Conservation (phyloP, 2,888 invertebrate genomes). For the Apomyelois bistriatella region DNA sequence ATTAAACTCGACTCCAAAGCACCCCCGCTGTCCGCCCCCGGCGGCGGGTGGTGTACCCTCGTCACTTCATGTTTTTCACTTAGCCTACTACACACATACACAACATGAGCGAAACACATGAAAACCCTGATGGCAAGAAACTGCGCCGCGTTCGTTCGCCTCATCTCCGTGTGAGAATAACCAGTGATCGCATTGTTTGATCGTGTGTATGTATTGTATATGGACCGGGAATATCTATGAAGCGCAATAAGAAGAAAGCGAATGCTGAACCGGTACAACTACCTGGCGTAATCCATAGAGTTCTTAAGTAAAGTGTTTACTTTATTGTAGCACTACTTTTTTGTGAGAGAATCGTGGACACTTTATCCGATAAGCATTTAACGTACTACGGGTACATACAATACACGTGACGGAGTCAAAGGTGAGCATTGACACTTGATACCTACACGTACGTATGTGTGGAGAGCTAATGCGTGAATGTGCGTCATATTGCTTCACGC, state of each 20-base stretch:
- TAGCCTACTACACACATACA: conserved; percentile 36
- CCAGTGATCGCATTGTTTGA: conserved; percentile 36
- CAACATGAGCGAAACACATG: conserved; percentile 32
- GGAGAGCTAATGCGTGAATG: not conserved
- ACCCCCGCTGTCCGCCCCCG: conserved; percentile 31
- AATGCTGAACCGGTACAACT: conserved; percentile 1
- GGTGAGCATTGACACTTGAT: conserved; percentile 33
- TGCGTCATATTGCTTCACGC: conserved; percentile 14
- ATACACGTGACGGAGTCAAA: conserved; percentile 36
- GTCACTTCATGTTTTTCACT: conserved; percentile 49
- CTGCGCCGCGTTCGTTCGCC: conserved; percentile 54
- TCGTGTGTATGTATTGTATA: conserved; percentile 14
- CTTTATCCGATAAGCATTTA: conserved; percentile 18
- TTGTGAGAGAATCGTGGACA: not conserved
- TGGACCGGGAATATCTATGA: conserved; percentile 29
- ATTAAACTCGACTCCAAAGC: conserved; percentile 59
- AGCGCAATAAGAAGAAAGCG: conserved; percentile 16
- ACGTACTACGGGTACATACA: conserved; percentile 16
- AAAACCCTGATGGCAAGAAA: conserved; percentile 51
- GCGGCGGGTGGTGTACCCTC: conserved; percentile 41
- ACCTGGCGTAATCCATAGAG: not conserved
- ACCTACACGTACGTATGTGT: conserved; percentile 2
- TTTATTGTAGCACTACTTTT: no score
- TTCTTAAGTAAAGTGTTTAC: not conserved
- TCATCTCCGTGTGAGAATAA: conserved; percentile 43